phyloP scores from a whole-genome alignment of 92 coral and sea anemone genomes.

The Palythoa grandis region DNA sequence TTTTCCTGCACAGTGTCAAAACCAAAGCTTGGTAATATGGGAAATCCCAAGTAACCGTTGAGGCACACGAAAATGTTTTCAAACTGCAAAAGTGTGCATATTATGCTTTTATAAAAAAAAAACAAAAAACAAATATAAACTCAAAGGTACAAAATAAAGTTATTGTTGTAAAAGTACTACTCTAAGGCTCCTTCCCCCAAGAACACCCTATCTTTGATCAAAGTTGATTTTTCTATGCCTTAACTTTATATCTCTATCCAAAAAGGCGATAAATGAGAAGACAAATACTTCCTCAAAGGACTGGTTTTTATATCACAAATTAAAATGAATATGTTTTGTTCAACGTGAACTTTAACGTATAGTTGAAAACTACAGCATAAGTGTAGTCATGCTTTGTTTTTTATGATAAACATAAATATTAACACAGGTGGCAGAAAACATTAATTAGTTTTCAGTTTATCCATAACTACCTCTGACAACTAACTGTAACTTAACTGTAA shows the following conservation, averaged over 20 bases:
- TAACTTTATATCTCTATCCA: slow-evolving; percentile 1
- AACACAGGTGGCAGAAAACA: background rate
- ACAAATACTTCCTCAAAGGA: background rate
- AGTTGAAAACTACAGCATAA: slow-evolving; percentile 1
- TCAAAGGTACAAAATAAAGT: too few species aligned
- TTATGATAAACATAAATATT: slow-evolving; percentile 1
- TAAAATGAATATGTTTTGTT: slow-evolving; percentile 3
- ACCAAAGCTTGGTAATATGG: background rate
- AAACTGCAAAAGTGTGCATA: background rate
- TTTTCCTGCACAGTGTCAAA: background rate
- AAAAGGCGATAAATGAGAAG: background rate
- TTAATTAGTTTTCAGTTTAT: background rate
- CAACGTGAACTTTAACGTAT: background rate
- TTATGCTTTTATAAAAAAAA: background rate
- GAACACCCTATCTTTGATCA: background rate
- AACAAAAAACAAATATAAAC: too few species aligned
- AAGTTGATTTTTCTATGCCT: slow-evolving; percentile 1
- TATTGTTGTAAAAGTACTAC: background rate
- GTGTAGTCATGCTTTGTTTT: background rate
- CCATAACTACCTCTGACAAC: background rate
- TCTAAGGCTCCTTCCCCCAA: background rate
- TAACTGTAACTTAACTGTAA: background rate
- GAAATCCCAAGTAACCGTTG: background rate
- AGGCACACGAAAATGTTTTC: background rate
- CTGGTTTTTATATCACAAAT: background rate